Evolutionary conservation across 2,113 vertebrate genomes (phyloP), one percentile per base, ranked within the genome.

Genomic region (Octodon degus): DNA sequence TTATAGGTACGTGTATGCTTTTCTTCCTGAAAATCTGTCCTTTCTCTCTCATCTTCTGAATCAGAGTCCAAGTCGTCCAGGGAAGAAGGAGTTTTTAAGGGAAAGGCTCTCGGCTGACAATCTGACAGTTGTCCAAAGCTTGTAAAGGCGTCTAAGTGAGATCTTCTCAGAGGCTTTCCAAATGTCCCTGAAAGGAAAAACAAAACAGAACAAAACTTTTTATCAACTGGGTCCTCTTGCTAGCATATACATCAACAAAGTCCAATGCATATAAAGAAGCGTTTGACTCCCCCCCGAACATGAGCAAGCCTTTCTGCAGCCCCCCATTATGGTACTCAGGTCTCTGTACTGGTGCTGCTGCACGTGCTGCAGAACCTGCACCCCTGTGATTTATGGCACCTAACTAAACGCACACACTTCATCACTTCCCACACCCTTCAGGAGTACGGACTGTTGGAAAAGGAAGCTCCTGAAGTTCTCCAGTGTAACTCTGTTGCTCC

Each of bases 141-240:
- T 25, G 98, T 94, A 94, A 98, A 96, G 10, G 98, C 97, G 24
- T 99, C 99, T 93, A 98, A 97, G 60, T 98, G 98, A 70, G 99
- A 98, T 96, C 98, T 99, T 99, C 99, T 99, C 70, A 99, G 98
- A 92, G 99, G 98, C 95, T 99, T 99, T 87, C 99, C 99, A 98
- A 99, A 99, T 5, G 99, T 99, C 86, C 99, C 99, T 99, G 97
- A 53, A 97, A 97, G 32, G 97, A 24, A 97, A 37, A 47, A 86
- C 13, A 55, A 2, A 58, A 58, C 55, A 55, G 63, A 70, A 68
- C 60, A 43, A 43, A 43, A 43, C 43, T 43, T 47, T 37, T 97
- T 90, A 96, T 67, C 22, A 19, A 5, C 0, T 0, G 19, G 68
- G 25, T 80, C 83, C 50, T 90, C 82, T 47, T 47, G 47, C 37